Evolutionary conservation across 2,113 vertebrate genomes (phyloP).

Genomic region (Clarias macrocephalus): DNA sequence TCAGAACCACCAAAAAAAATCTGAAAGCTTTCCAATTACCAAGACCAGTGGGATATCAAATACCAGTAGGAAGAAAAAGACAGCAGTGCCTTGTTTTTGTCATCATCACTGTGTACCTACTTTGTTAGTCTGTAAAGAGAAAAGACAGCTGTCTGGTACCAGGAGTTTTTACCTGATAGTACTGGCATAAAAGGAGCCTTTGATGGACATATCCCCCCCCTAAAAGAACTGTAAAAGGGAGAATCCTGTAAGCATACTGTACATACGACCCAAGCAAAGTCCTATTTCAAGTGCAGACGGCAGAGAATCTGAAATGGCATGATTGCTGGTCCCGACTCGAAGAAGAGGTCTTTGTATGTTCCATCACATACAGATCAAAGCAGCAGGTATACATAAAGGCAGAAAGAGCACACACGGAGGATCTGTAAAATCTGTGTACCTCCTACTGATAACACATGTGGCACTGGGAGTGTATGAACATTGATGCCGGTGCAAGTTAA

Average conservation of each 20-base stretch:
- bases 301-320: background rate
- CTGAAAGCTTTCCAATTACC: background rate
- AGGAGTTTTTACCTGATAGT: constrained; percentile 58
- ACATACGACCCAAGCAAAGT: background rate
- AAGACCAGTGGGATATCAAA: constrained; percentile 3
- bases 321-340: background rate
- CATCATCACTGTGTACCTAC: constrained; percentile 55
- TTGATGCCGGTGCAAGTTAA: background rate
- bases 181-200: constrained; percentile 58
- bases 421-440: background rate
- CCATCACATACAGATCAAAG: background rate
- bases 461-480: background rate
- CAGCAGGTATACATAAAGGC: background rate
- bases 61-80: constrained; percentile 37
- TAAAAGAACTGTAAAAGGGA: constrained; percentile 26
- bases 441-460: background rate
- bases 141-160: constrained; percentile 60
- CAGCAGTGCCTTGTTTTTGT: constrained; percentile 63
- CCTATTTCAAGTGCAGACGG: background rate
- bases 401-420: background rate
- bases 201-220: constrained; percentile 47
- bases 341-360: background rate
- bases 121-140: constrained; percentile 50
- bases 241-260: background rate
- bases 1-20: background rate